phyloP scores from a whole-genome alignment of 1,140 invertebrate genomes.

The Drosophila ficusphila region DNA sequence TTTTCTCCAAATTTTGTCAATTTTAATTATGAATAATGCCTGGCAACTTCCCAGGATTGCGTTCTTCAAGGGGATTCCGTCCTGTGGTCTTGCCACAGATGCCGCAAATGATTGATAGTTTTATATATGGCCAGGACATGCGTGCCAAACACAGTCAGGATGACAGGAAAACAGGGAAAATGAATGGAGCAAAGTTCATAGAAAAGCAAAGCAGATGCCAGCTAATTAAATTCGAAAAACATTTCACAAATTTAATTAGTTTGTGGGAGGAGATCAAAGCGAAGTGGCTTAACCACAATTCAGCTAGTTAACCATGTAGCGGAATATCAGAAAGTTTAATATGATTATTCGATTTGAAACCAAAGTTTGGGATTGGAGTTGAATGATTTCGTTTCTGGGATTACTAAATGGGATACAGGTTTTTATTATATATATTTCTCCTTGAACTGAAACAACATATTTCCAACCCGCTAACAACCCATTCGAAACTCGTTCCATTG shows the following conservation, averaged over 20 bases:
- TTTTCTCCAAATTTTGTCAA: constrained; percentile 59
- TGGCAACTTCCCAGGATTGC: background rate
- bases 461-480: background rate
- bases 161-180: constrained; percentile 3
- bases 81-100: constrained; percentile 33
- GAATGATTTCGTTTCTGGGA: too few relatives aligned
- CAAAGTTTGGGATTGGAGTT: too few relatives aligned
- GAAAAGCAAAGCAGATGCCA: constrained; percentile 8
- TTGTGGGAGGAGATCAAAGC: constrained; percentile 28
- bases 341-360: background rate
- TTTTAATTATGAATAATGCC: constrained; percentile 79
- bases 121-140: constrained; percentile 22
- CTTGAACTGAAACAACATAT: background rate
- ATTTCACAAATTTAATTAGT: constrained; percentile 63
- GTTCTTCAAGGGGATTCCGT: constrained; percentile 2
- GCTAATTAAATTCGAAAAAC: constrained; percentile 30
- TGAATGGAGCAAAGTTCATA: constrained; percentile 3
- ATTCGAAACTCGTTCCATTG: constrained; percentile 14
- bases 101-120: constrained; percentile 71
- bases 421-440: background rate
- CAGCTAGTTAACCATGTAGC: too few relatives aligned
- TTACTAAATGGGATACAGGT: too few relatives aligned
- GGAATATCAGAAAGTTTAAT: background rate
- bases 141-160: constrained; percentile 26
- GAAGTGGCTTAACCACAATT: background rate